Evolutionary conservation across 2,113 vertebrate genomes (phyloP).

Genomic region (Zosterops hypoxanthus): DNA sequence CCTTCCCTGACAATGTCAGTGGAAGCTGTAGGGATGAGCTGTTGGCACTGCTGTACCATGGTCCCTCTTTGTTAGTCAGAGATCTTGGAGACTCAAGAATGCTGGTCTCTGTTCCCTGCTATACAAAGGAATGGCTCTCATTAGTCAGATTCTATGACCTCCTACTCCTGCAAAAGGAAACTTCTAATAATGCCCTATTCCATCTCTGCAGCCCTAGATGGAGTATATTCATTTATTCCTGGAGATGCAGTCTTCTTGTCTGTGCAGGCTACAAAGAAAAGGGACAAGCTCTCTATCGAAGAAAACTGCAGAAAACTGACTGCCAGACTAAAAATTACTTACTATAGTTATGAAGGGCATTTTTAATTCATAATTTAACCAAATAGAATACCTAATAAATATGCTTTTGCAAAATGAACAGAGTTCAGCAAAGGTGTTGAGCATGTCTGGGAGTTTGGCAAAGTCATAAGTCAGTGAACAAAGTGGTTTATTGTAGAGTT

Average conservation of each 20-base stretch:
- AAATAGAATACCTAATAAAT: background rate
- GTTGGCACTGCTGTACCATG: accelerated
- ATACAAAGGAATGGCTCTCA: background rate
- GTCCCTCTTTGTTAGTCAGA: background rate
- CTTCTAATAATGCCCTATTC: background rate
- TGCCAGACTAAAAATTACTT: background rate
- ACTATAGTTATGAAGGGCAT: background rate
- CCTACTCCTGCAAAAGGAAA: background rate
- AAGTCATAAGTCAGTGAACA: background rate
- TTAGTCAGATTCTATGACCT: background rate
- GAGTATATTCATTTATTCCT: background rate
- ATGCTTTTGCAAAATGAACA: background rate
- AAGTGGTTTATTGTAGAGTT: background rate
- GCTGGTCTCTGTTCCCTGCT: background rate
- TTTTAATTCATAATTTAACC: background rate
- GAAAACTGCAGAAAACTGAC: background rate
- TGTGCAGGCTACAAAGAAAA: background rate
- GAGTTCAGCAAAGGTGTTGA: background rate
- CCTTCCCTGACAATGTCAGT: background rate
- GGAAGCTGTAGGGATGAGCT: background rate
- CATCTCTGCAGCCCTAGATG: background rate
- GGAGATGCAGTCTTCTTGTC: background rate
- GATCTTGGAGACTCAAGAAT: background rate
- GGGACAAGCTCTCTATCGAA: background rate
- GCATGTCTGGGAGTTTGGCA: background rate